A percentile compares a stretch with the other conserved stretches of the same genome.
Evolutionary conservation across 2,113 vertebrate species (phyloP).

Genomic region (Paratilapia polleni): DNA sequence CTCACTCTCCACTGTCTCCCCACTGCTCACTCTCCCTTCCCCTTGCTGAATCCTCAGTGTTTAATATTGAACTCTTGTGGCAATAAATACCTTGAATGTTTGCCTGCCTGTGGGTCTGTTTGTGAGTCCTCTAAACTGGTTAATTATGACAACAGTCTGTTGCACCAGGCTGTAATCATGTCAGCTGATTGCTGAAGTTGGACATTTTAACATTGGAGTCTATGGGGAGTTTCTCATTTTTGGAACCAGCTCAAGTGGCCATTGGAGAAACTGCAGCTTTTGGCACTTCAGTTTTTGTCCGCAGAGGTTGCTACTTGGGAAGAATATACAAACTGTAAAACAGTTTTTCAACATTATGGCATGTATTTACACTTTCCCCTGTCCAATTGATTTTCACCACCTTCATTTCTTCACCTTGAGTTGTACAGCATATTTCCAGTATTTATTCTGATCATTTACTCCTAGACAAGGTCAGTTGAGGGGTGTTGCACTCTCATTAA

Average conservation of each 20-base stretch:
- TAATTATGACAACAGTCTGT: neutral
- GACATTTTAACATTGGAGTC: neutral
- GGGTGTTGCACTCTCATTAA: constrained; percentile 44
- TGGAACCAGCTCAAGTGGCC: neutral
- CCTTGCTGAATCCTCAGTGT: neutral
- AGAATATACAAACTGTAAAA: neutral
- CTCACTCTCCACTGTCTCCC: neutral
- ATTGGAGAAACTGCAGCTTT: neutral
- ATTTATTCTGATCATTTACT: constrained; percentile 40
- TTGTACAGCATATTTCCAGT: constrained; percentile 9
- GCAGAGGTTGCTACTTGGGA: neutral
- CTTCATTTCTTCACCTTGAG: constrained; percentile 35
- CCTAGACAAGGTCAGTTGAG: constrained; percentile 54
- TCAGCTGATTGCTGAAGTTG: neutral
- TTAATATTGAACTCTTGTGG: neutral
- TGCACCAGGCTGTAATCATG: neutral
- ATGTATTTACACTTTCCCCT: neutral
- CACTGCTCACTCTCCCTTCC: neutral
- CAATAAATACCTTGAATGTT: neutral
- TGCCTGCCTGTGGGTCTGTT: neutral
- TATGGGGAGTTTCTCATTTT: neutral
- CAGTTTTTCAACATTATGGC: neutral
- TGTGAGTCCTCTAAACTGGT: neutral
- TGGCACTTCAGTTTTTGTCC: neutral
- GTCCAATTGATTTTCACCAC: neutral